phyloP scores from a whole-genome alignment of 2,888 invertebrate species.

The Diogma glabrata region DNA sequence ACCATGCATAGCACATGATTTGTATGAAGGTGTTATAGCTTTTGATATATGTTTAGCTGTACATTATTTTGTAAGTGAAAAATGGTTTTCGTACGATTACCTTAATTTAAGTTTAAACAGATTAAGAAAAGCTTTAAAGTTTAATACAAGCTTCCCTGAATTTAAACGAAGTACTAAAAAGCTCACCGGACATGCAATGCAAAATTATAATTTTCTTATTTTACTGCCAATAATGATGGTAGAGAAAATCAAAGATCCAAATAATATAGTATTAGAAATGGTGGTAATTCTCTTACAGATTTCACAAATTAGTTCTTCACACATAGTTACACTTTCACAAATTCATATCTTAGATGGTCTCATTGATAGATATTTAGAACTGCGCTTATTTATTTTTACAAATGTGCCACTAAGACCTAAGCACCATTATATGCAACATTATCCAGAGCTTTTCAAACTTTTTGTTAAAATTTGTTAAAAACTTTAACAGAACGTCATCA shows the following conservation, averaged over 20 bases:
- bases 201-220: conserved; percentile 8
- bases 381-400: conserved; percentile 14
- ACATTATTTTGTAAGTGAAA: neutral
- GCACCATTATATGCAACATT: conserved; percentile 17
- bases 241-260: conserved; percentile 1
- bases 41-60: neutral
- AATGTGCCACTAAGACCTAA: conserved; percentile 15
- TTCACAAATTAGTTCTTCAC: neutral
- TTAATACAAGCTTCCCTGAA: conserved; percentile 8
- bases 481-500: neutral
- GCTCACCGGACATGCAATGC: conserved; percentile 9
- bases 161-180: conserved; percentile 8
- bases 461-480: neutral
- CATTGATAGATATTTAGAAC: conserved; percentile 9
- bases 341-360: neutral
- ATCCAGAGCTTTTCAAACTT: conserved; percentile 12
- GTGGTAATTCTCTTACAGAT: neutral
- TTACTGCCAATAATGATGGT: conserved; percentile 8
- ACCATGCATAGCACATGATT: conserved; percentile 24
- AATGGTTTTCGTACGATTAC: neutral
- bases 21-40: conserved; percentile 16
- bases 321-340: neutral
- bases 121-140: conserved; percentile 8
- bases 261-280: conserved; percentile 9
- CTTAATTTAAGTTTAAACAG: neutral